A percentile compares a stretch with the other conserved stretches of the same genome.
Evolutionary conservation across 2,113 vertebrate species (phyloP).

Genomic region (Alouatta palliata): DNA sequence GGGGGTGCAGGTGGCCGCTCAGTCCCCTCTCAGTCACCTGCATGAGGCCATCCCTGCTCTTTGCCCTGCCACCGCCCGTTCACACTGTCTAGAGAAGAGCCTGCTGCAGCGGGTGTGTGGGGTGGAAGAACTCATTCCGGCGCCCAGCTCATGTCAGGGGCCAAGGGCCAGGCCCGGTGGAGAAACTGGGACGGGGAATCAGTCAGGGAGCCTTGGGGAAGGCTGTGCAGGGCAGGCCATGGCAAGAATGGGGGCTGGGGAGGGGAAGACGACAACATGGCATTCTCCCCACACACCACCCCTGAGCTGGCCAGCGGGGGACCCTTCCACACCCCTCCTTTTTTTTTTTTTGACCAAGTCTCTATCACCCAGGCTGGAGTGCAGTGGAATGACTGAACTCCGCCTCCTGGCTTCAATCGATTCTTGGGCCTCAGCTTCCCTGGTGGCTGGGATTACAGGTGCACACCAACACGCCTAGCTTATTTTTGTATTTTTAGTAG

Average conservation of each 20-base stretch:
- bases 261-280: not conserved
- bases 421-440: not conserved
- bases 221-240: too few relatives aligned
- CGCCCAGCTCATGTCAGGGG: fast-evolving
- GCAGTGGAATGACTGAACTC: not conserved
- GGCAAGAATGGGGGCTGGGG: not conserved
- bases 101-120: fast-evolving
- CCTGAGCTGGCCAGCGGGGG: fast-evolving
- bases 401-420: not conserved
- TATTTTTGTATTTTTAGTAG: not conserved
- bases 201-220: not conserved
- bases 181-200: fast-evolving
- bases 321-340: fast-evolving
- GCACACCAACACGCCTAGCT: too few relatives aligned
- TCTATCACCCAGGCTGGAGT: not conserved
- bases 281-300: not conserved
- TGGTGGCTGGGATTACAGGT: too few relatives aligned
- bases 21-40: fast-evolving
- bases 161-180: fast-evolving
- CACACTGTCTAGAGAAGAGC: not conserved
- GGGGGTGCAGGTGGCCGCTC: not conserved
- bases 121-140: not conserved
- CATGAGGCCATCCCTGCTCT: not conserved
- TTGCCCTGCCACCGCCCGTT: fast-evolving
- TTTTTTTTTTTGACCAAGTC: not conserved